phyloP scores from a whole-genome alignment of 2,888 invertebrate species.

The Ctena decussata region DNA sequence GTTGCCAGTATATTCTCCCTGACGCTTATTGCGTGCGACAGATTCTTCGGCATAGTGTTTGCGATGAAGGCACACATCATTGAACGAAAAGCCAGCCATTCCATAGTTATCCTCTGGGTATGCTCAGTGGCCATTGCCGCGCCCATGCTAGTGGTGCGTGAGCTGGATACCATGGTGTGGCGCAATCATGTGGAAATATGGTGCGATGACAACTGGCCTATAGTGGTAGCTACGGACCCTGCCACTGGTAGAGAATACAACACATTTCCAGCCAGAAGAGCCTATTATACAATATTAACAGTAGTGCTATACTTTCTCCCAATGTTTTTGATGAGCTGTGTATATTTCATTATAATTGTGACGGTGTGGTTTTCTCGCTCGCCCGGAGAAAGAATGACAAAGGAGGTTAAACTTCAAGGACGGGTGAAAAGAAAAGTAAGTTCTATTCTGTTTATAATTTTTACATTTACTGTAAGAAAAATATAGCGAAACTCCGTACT shows the following conservation, averaged over 20 bases:
- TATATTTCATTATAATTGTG: conserved; percentile 91
- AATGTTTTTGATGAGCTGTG: conserved; percentile 91
- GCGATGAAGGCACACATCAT: conserved; percentile 92
- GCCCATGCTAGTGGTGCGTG: conserved; percentile 86
- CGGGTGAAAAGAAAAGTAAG: conserved; percentile 84
- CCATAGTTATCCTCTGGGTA: conserved; percentile 91
- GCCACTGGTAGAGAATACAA: conserved; percentile 47
- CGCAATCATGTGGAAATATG: conserved; percentile 92
- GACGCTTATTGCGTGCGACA: conserved; percentile 93
- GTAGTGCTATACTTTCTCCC: conserved; percentile 93
- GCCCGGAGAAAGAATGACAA: conserved; percentile 85
- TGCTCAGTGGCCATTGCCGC: conserved; percentile 89
- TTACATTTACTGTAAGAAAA: too few species aligned
- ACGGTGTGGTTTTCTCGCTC: conserved; percentile 88
- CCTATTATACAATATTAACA: conserved; percentile 93
- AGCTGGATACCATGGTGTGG: conserved; percentile 90
- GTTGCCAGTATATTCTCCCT: conserved; percentile 93
- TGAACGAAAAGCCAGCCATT: conserved; percentile 89
- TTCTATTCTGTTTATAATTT: too few species aligned
- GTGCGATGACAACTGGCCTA: conserved; percentile 90
- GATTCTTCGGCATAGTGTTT: conserved; percentile 93
- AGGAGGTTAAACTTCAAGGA: conserved; percentile 83
- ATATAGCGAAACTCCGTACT: too few species aligned
- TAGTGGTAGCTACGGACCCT: conserved; percentile 25
- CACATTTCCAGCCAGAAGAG: conserved; percentile 87